Base-by-base conservation (phyloP, 2,797 vertebrate genomes). In the Furcifer pardalis region DNA sequence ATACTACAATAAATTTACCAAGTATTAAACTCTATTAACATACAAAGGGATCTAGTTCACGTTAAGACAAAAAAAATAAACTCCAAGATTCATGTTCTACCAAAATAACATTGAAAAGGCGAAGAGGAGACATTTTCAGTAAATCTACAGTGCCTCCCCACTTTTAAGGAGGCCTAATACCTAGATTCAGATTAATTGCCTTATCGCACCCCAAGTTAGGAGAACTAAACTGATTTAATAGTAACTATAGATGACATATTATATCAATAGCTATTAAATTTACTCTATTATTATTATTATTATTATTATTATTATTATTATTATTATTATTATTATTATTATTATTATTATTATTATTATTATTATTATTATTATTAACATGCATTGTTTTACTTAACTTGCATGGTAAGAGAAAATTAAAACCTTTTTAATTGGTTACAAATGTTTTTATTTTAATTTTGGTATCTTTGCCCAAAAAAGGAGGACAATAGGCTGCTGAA, bases 401-500 rank as follows among this genome's bases (percentile, higher is more conserved):
- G 30, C 83, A 7, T 9, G 84, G 1, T 81, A 77, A 84, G 85
- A 88, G 23, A 87, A 82, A 78, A 71, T n/a, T 46, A 44, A 62
- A 73, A 4, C 37, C 37, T 6, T 87, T 1, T 63, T 59, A 77
- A 10, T 74, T 85, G 42, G 79, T 81, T 44, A 46, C 30, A 71
- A 80, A 90, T 83, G 90, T 44, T 79, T 52, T 49, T 75, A 21
- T 75, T 75, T 30, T 83, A 90, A 87, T 89, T 89, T 93, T 79
- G 84, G 84, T 69, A 65, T 17, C 59, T 89, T 91, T 93, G 81
- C 79, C 91, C 91, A 91, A 17, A 15, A 17, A 46, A 21, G 5
- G 44, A 65, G 84, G 69, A 63, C 92, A 86, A 90, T 88, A 86
- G 32, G 69, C 83, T 92, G 92, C 93, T 90, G 84, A 81, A 89